Percentiles rank a stretch among this genome's conserved stretches.
These are phyloP conservation scores for Dicerorhinus sumatrensis DNA, from an alignment of 2,113 vertebrate genomes.

Conservation along the genomic window DNA sequence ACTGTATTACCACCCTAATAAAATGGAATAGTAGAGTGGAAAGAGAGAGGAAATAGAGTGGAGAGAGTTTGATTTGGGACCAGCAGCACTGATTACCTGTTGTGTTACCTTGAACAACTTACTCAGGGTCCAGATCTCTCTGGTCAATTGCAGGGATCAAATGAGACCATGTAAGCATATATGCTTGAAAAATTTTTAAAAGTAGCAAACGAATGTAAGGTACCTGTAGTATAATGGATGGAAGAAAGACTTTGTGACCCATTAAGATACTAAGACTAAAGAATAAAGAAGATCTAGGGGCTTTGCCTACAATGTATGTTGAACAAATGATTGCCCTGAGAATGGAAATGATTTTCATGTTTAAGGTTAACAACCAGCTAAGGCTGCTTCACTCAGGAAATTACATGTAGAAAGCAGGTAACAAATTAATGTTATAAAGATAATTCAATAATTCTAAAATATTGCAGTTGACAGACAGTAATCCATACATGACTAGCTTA, in stretches of 20 bases:
- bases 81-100: neutral
- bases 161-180: neutral
- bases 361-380: neutral
- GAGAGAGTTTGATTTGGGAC: neutral
- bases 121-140: neutral
- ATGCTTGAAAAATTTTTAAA: slow-evolving; percentile 16
- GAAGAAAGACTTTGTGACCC: neutral
- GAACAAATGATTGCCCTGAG: neutral
- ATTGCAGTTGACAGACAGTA: neutral
- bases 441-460: neutral
- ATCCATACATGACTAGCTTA: neutral
- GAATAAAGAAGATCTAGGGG: neutral
- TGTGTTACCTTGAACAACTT: neutral
- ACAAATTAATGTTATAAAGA: neutral
- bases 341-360: neutral
- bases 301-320: neutral
- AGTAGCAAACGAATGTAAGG: neutral
- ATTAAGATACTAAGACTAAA: neutral
- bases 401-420: neutral
- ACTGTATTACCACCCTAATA: neutral
- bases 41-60: neutral
- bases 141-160: neutral
- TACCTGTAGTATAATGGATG: neutral
- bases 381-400: neutral
- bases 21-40: neutral